Evolutionary conservation across 2,888 invertebrate genomes (phyloP).

Genomic region (Willowsia nigromaculata): DNA sequence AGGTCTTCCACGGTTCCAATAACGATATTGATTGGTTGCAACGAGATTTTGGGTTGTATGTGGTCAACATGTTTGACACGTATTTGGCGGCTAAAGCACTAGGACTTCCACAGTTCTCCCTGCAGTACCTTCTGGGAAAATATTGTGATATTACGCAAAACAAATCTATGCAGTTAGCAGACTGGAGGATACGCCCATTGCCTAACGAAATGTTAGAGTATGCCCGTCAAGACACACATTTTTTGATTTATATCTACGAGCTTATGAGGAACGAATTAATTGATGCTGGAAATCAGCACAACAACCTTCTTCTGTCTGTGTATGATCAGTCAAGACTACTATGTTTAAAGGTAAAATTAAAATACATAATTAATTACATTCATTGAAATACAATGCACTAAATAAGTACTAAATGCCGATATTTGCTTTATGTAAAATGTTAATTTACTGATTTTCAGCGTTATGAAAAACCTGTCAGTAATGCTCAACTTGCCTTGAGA

Average conservation of each 20-base stretch:
- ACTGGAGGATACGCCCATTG: constrained; percentile 91
- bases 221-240: constrained; percentile 97
- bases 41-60: constrained; percentile 94
- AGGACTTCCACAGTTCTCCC: constrained; percentile 86
- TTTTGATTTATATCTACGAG: constrained; percentile 93
- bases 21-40: constrained; percentile 96
- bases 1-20: constrained; percentile 96
- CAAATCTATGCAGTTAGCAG: constrained; percentile 95
- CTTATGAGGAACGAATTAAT: constrained; percentile 88
- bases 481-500: constrained; percentile 76
- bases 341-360: constrained; percentile 84
- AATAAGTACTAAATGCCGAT: too few species aligned
- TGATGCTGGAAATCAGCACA: constrained; percentile 84
- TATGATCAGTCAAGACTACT: constrained; percentile 88
- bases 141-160: constrained; percentile 91
- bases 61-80: constrained; percentile 99
- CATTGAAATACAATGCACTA: too few species aligned
- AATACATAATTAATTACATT: too few species aligned
- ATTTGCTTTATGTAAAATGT: constrained; percentile 11
- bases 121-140: constrained; percentile 88
- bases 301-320: constrained; percentile 86
- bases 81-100: constrained; percentile 91
- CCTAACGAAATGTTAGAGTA: constrained; percentile 83
- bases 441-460: constrained; percentile 82
- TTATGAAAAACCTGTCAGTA: constrained; percentile 87